Conservation (phyloP, 2,888 invertebrate genomes). For the Diogma glabrata region DNA sequence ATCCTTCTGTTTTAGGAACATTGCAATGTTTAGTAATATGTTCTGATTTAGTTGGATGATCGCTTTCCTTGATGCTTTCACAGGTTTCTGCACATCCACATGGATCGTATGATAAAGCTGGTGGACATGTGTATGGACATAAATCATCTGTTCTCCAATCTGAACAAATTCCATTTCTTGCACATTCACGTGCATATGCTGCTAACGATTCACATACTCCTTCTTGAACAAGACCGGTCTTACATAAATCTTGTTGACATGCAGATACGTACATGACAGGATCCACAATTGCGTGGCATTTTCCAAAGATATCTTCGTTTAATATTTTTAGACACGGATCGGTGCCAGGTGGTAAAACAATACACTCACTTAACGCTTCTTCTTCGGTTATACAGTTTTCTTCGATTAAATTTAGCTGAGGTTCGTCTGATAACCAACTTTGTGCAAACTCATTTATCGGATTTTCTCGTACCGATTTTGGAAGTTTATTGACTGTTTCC, state of each 20-base stretch:
- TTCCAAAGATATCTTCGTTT: slow-evolving; percentile 43
- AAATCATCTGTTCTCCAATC: slow-evolving; percentile 52
- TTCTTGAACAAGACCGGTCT: slow-evolving; percentile 39
- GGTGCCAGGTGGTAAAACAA: slow-evolving; percentile 43
- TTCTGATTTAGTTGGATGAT: slow-evolving; percentile 25
- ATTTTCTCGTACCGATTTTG: slow-evolving; percentile 10
- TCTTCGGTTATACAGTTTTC: slow-evolving; percentile 40
- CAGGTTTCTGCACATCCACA: slow-evolving; percentile 35
- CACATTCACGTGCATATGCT: slow-evolving; percentile 63
- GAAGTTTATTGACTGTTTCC: slow-evolving; percentile 25
- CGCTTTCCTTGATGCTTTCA: slow-evolving; percentile 25
- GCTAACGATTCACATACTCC: slow-evolving; percentile 53
- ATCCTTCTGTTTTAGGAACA: slow-evolving; percentile 54
- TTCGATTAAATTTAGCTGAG: slow-evolving; percentile 38
- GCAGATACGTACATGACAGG: slow-evolving; percentile 52
- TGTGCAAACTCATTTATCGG: slow-evolving; percentile 36
- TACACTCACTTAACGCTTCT: slow-evolving; percentile 37
- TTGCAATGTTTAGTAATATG: slow-evolving; percentile 35
- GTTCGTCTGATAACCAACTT: slow-evolving; percentile 44
- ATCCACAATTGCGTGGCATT: slow-evolving; percentile 60
- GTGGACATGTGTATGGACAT: slow-evolving; percentile 51
- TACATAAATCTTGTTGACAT: slow-evolving; percentile 58
- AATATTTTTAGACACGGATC: slow-evolving; percentile 58
- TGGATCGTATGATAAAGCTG: slow-evolving; percentile 30
- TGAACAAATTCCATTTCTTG: slow-evolving; percentile 56